Percentiles rank a stretch among this genome's conserved stretches.
phyloP scores from a whole-genome alignment of 2,888 invertebrate genomes.

The Harmothoe impar region DNA sequence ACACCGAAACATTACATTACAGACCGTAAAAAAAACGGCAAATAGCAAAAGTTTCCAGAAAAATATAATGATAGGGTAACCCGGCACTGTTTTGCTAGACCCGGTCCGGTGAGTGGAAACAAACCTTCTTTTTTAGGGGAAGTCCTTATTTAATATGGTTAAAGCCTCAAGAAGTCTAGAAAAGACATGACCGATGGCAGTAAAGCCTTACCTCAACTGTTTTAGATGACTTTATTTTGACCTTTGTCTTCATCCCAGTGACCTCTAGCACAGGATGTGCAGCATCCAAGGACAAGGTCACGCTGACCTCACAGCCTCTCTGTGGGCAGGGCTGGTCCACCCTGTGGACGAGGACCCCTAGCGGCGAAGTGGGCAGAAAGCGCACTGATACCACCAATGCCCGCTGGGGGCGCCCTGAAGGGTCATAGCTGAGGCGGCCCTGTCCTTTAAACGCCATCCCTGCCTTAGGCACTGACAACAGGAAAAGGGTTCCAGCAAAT shows the following conservation, averaged over 20 bases:
- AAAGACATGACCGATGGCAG: too few relatives aligned
- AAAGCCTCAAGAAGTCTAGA: too few relatives aligned
- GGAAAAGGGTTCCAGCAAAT: neutral
- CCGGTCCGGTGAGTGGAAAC: too few relatives aligned
- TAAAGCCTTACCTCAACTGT: neutral
- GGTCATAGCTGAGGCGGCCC: neutral
- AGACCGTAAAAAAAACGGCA: too few relatives aligned
- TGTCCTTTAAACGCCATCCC: neutral
- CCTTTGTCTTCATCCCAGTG: neutral
- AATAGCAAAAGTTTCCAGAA: too few relatives aligned
- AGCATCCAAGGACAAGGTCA: neutral
- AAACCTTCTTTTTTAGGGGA: too few relatives aligned
- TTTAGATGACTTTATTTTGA: conserved; percentile 15
- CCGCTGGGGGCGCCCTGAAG: neutral
- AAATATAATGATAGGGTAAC: too few relatives aligned
- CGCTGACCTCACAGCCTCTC: neutral
- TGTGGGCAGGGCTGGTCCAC: neutral
- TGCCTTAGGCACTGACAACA: neutral
- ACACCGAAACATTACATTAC: too few relatives aligned
- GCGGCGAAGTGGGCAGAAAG: neutral
- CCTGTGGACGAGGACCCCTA: neutral
- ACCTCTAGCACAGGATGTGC: neutral
- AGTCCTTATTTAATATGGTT: too few relatives aligned
- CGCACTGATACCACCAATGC: conserved; percentile 30
- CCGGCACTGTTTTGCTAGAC: too few relatives aligned